Conservation (phyloP, 2,888 invertebrate genomes). For the Dynastes hyllus region DNA sequence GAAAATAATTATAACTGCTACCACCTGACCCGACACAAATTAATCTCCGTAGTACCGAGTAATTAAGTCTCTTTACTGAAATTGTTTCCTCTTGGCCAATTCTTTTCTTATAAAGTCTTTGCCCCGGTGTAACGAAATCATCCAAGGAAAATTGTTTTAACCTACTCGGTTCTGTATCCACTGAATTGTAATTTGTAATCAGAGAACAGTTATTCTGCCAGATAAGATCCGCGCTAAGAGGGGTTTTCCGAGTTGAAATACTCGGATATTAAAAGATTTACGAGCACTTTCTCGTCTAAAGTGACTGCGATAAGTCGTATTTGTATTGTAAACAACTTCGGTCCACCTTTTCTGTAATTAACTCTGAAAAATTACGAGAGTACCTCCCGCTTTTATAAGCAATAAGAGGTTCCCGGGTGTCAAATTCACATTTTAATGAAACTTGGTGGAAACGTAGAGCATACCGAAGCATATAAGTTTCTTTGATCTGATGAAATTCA, state of each 20-base stretch:
- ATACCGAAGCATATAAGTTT: too few species aligned
- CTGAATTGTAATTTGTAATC: slow-evolving; percentile 38
- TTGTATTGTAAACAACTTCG: slow-evolving; percentile 22
- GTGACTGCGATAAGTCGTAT: slow-evolving; percentile 29
- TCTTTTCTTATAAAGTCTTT: slow-evolving; percentile 28
- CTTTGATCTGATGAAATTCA: too few species aligned
- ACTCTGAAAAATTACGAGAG: slow-evolving; percentile 31
- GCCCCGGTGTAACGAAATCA: slow-evolving; percentile 15
- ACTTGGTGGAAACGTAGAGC: too few species aligned
- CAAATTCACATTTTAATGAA: too few species aligned
- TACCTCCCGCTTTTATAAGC: slow-evolving; percentile 18
- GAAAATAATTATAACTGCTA: slow-evolving; percentile 16
- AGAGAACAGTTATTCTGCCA: slow-evolving; percentile 34
- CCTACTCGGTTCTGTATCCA: slow-evolving; percentile 24
- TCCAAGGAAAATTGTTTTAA: slow-evolving; percentile 31
- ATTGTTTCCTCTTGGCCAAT: slow-evolving; percentile 12
- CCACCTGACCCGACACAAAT: slow-evolving; percentile 15
- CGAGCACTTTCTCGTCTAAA: slow-evolving; percentile 23
- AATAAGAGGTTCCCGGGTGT: too few species aligned
- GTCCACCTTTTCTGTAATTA: slow-evolving; percentile 22
- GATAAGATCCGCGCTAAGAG: slow-evolving; percentile 38
- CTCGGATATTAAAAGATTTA: slow-evolving; percentile 41
- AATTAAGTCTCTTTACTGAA: slow-evolving; percentile 24
- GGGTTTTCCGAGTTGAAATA: slow-evolving; percentile 16
- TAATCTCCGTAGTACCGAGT: slow-evolving; percentile 23